A percentile compares a stretch with the other conserved stretches of the same genome.
Conservation (phyloP, 1,140 invertebrate genomes). For the Protaetia brevitarsis region DNA sequence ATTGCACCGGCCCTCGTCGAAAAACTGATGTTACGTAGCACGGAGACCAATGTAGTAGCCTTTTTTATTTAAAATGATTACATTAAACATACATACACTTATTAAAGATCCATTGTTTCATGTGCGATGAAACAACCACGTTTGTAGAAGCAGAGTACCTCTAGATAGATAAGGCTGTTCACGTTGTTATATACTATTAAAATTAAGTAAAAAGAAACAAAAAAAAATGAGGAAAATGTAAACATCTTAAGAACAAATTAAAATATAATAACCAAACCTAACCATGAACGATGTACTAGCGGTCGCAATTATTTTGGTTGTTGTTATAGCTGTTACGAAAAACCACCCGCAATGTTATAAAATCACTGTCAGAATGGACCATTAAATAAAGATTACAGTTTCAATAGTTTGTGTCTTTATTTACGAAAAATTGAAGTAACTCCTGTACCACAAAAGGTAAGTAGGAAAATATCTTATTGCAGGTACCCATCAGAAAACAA, state of each 20-base stretch:
- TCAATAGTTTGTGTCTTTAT: conserved; percentile 1
- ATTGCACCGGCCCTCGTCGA: too few relatives aligned
- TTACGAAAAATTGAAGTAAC: too few relatives aligned
- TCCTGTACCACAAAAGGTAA: too few relatives aligned
- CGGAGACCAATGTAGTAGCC: conserved; percentile 32
- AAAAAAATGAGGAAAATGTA: conserved; percentile 41
- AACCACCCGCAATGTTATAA: conserved; percentile 23
- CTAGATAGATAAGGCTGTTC: conserved; percentile 50
- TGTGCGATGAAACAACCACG: conserved; percentile 41
- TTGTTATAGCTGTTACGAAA: conserved; percentile 9
- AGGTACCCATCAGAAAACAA: too few relatives aligned
- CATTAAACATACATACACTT: conserved; percentile 41
- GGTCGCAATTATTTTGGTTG: conserved; percentile 1
- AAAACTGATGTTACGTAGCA: conserved; percentile 28
- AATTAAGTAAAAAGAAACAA: conserved; percentile 36
- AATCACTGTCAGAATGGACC: conserved; percentile 1
- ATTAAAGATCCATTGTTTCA: conserved; percentile 38
- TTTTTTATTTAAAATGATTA: conserved; percentile 49
- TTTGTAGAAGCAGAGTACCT: conserved; percentile 49
- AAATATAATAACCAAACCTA: conserved; percentile 30
- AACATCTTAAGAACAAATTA: conserved; percentile 27
- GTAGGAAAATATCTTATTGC: too few relatives aligned
- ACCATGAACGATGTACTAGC: background rate
- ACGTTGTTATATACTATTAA: conserved; percentile 50
- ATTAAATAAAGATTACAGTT: conserved; percentile 20